Conservation (phyloP, 2,797 vertebrate genomes). For the Alfaro cultratus region DNA sequence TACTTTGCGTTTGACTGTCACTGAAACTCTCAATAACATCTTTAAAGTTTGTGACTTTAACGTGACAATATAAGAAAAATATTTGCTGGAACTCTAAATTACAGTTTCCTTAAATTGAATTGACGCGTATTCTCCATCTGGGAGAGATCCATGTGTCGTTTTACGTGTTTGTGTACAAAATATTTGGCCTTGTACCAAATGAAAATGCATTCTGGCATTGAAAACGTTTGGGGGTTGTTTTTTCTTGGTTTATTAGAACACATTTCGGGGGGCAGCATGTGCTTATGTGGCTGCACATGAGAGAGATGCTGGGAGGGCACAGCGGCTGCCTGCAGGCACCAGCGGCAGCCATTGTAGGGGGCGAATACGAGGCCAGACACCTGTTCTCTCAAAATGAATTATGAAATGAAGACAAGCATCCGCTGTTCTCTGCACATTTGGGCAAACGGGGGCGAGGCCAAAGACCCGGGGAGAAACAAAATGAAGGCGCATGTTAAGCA, state of each 20-base stretch:
- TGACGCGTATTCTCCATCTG: neutral
- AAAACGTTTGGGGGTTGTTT: neutral
- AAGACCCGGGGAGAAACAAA: conserved; percentile 53
- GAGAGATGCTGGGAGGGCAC: conserved; percentile 37
- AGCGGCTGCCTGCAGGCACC: conserved; percentile 55
- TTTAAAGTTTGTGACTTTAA: neutral
- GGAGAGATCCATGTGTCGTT: conserved; percentile 48
- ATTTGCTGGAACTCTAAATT: neutral
- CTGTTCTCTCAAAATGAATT: conserved; percentile 73
- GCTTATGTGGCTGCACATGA: neutral
- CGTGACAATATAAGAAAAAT: neutral
- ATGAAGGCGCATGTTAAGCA: conserved; percentile 47
- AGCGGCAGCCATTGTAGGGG: conserved; percentile 46
- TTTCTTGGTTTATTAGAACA: neutral
- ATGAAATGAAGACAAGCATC: conserved; percentile 59
- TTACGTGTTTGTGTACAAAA: conserved; percentile 61
- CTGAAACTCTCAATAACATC: neutral
- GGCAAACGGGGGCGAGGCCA: conserved; percentile 52
- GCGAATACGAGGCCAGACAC: conserved; percentile 67
- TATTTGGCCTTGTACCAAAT: conserved; percentile 24
- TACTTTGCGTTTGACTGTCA: neutral
- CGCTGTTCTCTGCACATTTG: conserved; percentile 45
- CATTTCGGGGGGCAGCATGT: neutral
- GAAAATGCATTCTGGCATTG: conserved; percentile 25
- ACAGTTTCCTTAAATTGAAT: neutral